Base-by-base conservation (phyloP, 2,113 vertebrate genomes). In the Athene cunicularia region DNA sequence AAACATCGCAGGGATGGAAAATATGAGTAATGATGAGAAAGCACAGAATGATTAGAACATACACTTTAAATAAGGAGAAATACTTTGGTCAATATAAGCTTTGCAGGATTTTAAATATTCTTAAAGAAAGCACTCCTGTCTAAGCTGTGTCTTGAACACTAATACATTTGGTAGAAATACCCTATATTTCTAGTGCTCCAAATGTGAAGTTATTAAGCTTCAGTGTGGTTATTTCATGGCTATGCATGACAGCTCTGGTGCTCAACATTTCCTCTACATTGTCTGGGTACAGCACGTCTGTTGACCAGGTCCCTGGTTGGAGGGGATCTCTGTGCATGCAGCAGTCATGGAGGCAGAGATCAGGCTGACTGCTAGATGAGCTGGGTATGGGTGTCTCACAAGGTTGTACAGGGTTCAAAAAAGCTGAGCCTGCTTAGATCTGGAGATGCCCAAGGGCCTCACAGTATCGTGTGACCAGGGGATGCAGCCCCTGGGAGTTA, bases 11-110 rank as follows among this genome's bases (percentile, higher is more conserved):
- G 33, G 49, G 22, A 64, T n/a, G n/a, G 53, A 85, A 88, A 64
- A 45, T 7, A 47, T 3, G 4, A 93, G 10, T 16, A 30, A 50
- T 1, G 2, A 21, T 26, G 32, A 64, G 60, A 88, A 74, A 76
- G 16, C 6, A 22, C 41, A 80, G 9, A 26, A 8, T 17, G 4
- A n/a, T 60, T 17, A 50, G 14, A 71, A 35, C 0, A 0, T 10
- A 50, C 7, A 21, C 16, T 66, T 33, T 52, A 76, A 59, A 53
- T 23, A 26, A 64, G 7, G 15, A 84, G 8, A 77, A 92, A 30
- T 8, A 14, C 1, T 60, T 75, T 12, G 14, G 4, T 32, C 75
- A 88, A 47, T 41, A 23, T 2, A 59, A 79, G 3, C 41, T 60
- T 49, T 35, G 17, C 2, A 47, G 16, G 22, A 73, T 63, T 62